Evolutionary conservation across 2,113 vertebrate species (phyloP).

Genomic region (Ranitomeya variabilis): DNA sequence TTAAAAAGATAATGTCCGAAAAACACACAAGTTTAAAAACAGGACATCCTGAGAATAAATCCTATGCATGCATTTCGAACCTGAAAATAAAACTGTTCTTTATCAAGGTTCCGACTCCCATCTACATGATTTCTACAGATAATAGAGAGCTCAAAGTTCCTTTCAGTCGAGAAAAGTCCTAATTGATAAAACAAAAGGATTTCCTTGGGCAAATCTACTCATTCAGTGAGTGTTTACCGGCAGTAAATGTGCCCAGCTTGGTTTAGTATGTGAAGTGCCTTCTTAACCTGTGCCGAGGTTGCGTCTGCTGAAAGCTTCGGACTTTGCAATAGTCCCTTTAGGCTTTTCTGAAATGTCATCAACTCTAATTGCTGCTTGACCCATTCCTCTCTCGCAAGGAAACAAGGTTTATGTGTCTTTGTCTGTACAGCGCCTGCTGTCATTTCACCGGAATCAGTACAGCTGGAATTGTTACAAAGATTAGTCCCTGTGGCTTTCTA

Average conservation of each 20-base stretch:
- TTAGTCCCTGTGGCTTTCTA: conserved; percentile 47
- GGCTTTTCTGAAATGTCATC: conserved; percentile 39
- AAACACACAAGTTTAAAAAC: too few species aligned
- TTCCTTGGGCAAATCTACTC: not conserved
- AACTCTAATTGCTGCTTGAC: conserved; percentile 44
- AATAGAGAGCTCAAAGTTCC: not conserved
- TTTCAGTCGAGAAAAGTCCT: not conserved
- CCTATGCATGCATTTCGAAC: too few species aligned
- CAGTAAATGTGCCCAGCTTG: not conserved
- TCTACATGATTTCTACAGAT: not conserved
- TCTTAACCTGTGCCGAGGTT: not conserved
- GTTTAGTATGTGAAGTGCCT: not conserved
- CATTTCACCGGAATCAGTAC: conserved; percentile 14
- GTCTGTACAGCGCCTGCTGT: conserved; percentile 33
- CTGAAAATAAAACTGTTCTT: too few species aligned
- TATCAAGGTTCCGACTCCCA: too few species aligned
- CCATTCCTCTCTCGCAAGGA: conserved; percentile 2
- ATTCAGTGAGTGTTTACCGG: not conserved
- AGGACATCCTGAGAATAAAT: too few species aligned
- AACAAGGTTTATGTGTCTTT: conserved; percentile 27
- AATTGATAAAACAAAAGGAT: not conserved
- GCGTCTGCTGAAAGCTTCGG: conserved; percentile 22
- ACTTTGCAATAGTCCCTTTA: conserved; percentile 23
- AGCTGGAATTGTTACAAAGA: conserved; percentile 42
- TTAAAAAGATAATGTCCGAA: too few species aligned